Evolutionary conservation across 2,888 invertebrate genomes (phyloP), one percentile per base, ranked within the genome.

Genomic region (Yponomeuta plumbellus): DNA sequence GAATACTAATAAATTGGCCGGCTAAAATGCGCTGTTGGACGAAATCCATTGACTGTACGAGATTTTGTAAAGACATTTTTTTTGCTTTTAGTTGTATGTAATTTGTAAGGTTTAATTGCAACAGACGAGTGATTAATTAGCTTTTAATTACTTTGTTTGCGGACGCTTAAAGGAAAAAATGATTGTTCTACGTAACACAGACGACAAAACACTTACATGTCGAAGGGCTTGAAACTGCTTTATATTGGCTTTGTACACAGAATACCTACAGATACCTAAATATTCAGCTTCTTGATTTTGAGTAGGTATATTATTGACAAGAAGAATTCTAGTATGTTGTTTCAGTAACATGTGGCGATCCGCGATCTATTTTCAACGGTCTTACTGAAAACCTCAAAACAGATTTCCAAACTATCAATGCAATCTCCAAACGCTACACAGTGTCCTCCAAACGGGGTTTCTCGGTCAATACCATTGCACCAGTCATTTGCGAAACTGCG

Each of bases 391-490:
- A 52, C 44, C 44, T 52, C 4, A 52, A 52, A 17, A 1, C 13
- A 52, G 44, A 52, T 13, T 52, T 52, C 44, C 44, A 52, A 52
- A 52, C 21, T 2, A 21, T 58, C 20, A 20, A 22, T n/a, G 4
- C 5, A 5, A 58, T 20, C 58, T 22, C 11, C 17, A 44, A 63
- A 21, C 44, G 52, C 40, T 63, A 80, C 82, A 82, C 80, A 81
- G 70, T 71, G 84, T 80, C 83, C 85, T 85, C 80, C 74, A 81
- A 84, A 76, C 75, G 73, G 40, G 39, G 75, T 81, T 83, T 83
- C 80, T 84, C 84, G 85, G 86, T 86, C 86, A 86, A 83, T 84
- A 84, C 77, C 82, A 75, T 52, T 70, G 70, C 69, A 68, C 44
- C 34, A 34, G 34, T 61, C 44, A 73, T 76, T 85, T 85, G 78